Base-by-base conservation (phyloP, 2,888 invertebrate genomes). In the Chymomyza procnemis region DNA sequence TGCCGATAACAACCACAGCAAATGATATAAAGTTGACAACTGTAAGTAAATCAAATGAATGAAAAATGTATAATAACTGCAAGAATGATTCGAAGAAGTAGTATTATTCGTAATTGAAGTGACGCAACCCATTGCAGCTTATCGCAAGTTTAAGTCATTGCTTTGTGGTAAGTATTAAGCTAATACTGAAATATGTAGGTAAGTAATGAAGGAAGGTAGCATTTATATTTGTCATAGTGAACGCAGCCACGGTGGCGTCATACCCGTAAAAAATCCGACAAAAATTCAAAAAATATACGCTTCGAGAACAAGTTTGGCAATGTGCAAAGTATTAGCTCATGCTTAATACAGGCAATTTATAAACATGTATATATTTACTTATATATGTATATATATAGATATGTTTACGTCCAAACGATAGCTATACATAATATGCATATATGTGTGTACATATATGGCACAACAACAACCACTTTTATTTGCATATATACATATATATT, bases 11-110 rank as follows among this genome's bases (percentile, higher is more conserved):
- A 3, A 61, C 61, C 18, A 88, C 62, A 3, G 69, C 75, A 22
- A 88, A 76, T 26, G 71, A 74, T 41, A 87, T 54, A 9, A 88
- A 85, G 18, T 66, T 66, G 4, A 74, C 0, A 52, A 65, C 88
- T 88, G 73, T 2, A 80, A 81, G 57, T 16, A 2, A 52, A 52
- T 14, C 46, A 50, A 55, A n/a, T n/a, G 48, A 61, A 63, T 57
- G 18, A 16, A 48, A 19, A n/a, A n/a, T n/a, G n/a, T n/a, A n/a
- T 58, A 19, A 64, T 22, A 26, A 61, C 41, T 26, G 0, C 6
- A 19, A 67, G 30, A 54, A 18, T 41, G 22, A 19, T 26, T 26
- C 26, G 8, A 6, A 26, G 26, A 26, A 26, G 26, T 1, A n/a
- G n/a, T n/a, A n/a, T n/a, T n/a, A n/a, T n/a, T n/a, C n/a, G n/a